Evolutionary conservation across 2,797 vertebrate species (phyloP).

Genomic region (Oceanodroma leucorhoa): DNA sequence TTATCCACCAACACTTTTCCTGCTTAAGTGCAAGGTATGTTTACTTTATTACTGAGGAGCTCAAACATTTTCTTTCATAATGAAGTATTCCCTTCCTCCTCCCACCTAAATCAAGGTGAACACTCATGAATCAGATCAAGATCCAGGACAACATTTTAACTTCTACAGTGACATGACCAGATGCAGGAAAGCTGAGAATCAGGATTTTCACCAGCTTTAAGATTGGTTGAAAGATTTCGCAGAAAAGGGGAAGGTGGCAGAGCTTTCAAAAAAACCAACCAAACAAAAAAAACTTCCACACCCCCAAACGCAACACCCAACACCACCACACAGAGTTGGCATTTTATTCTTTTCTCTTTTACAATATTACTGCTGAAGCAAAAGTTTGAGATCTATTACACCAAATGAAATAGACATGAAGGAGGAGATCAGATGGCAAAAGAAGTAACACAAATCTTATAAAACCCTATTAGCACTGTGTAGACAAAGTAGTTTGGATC

Average conservation of each 20-base stretch:
- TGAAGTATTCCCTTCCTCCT: background rate
- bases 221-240: rapidly evolving
- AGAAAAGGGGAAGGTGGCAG: background rate
- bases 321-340: background rate
- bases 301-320: background rate
- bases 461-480: background rate
- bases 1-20: constrained; percentile 33
- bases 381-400: background rate
- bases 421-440: background rate
- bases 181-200: background rate
- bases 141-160: background rate
- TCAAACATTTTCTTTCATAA: constrained; percentile 12
- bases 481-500: background rate
- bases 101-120: background rate
- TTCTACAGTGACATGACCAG: background rate
- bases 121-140: background rate
- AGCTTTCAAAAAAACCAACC: background rate
- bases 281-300: background rate
- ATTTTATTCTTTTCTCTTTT: background rate
- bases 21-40: background rate
- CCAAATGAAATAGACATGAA: background rate
- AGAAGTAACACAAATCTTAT: background rate
- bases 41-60: constrained; percentile 26
- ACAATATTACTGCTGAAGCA: background rate
- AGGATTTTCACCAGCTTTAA: background rate